Conservation (phyloP, 2,888 invertebrate genomes). For the Caenorhabditis wallacei region DNA sequence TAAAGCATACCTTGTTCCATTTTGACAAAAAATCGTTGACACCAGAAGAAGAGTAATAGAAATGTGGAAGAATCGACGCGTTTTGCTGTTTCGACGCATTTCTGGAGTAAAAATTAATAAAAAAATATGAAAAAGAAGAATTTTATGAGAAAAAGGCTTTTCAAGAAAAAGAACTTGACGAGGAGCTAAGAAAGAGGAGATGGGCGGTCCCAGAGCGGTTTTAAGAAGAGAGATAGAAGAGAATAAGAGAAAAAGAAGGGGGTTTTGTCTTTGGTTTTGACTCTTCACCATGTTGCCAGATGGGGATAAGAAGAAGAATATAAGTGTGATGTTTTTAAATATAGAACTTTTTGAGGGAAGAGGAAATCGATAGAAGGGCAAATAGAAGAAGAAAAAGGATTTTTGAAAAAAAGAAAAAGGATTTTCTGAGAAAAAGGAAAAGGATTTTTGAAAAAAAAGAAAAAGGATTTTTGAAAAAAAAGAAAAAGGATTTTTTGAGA, state of each 20-base stretch:
- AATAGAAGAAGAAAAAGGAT: neutral
- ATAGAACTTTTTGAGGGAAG: neutral
- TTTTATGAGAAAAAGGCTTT: neutral
- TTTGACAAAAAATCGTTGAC: slow-evolving; percentile 54
- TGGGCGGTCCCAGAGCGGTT: slow-evolving; percentile 24
- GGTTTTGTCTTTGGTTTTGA: slow-evolving; percentile 31
- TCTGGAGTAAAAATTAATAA: slow-evolving; percentile 17
- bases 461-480: too few species aligned
- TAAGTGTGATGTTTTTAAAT: slow-evolving; percentile 18
- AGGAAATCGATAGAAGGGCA: neutral
- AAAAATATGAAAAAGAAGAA: slow-evolving; percentile 10
- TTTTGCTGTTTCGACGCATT: slow-evolving; percentile 31
- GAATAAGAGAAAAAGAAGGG: slow-evolving; percentile 25
- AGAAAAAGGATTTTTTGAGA: too few species aligned
- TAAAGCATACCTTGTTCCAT: slow-evolving; percentile 21
- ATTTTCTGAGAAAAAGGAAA: slow-evolving; percentile 6
- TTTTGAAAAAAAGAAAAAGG: neutral
- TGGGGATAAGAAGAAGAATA: neutral
- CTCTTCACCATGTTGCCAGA: slow-evolving; percentile 11
- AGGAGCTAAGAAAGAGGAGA: slow-evolving; percentile 6
- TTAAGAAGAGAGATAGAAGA: slow-evolving; percentile 17
- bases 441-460: neutral
- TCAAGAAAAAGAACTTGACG: slow-evolving; percentile 15
- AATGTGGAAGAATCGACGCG: slow-evolving; percentile 26
- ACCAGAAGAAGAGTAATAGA: slow-evolving; percentile 46